Percentiles rank a stretch among this genome's conserved stretches.
These are phyloP conservation scores for Entomobrya proxima DNA, from an alignment of 2,888 invertebrate genomes.

Conservation along the genomic window DNA sequence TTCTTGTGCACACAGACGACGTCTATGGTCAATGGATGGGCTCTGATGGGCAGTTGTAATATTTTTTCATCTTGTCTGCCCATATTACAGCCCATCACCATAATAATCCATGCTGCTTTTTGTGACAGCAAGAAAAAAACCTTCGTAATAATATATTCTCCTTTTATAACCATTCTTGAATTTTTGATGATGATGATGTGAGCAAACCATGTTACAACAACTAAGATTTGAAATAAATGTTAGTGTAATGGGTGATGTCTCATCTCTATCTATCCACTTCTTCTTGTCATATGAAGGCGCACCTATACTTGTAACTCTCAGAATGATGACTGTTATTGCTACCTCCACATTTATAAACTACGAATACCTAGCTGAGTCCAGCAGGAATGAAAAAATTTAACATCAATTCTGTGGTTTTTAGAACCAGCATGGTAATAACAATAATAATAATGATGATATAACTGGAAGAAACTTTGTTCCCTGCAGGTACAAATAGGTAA, in stretches of 20 bases:
- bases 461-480: conserved; percentile 45
- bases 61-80: conserved; percentile 60
- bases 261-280: conserved; percentile 25
- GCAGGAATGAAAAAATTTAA: not conserved
- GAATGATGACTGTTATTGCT: conserved; percentile 22
- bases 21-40: conserved; percentile 52
- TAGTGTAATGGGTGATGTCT: conserved; percentile 61
- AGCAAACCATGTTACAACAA: conserved; percentile 52
- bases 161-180: conserved; percentile 36
- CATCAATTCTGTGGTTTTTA: conserved; percentile 22
- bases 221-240: conserved; percentile 62
- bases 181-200: conserved; percentile 31
- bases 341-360: not conserved
- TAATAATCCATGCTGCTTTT: conserved; percentile 61
- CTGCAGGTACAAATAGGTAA: conserved; percentile 44
- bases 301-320: conserved; percentile 42
- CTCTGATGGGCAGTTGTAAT: conserved; percentile 57
- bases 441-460: conserved; percentile 50
- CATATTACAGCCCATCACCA: conserved; percentile 65
- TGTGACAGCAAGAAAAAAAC: conserved; percentile 25
- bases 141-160: conserved; percentile 37
- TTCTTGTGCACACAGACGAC: conserved; percentile 41
- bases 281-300: conserved; percentile 14
- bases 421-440: conserved; percentile 36
- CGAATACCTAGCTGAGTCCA: not conserved